These are phyloP conservation scores for Syngnathus acus DNA, from an alignment of 2,797 vertebrate species.

Conservation along the genomic window DNA sequence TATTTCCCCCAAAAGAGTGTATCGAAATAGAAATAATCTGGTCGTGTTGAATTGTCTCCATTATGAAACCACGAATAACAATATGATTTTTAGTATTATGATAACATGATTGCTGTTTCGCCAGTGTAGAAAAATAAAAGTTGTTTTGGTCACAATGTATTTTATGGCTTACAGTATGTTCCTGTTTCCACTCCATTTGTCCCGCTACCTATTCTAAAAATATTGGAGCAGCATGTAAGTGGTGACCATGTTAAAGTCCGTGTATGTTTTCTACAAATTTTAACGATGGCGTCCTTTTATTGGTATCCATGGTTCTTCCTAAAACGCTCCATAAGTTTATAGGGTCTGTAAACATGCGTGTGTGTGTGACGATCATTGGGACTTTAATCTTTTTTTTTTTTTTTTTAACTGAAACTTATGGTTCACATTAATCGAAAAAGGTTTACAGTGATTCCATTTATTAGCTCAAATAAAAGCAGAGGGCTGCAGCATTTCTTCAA, in stretches of 20 bases:
- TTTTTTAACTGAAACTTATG: not conserved
- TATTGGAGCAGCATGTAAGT: too few relatives aligned
- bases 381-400: too few relatives aligned
- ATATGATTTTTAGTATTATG: not conserved
- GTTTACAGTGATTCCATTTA: not conserved
- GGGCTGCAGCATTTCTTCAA: conserved; percentile 14
- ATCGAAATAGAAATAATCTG: conserved; percentile 1
- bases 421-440: not conserved
- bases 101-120: not conserved
- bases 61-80: not conserved
- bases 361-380: too few relatives aligned
- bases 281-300: too few relatives aligned
- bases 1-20: not conserved
- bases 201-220: too few relatives aligned
- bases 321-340: not conserved
- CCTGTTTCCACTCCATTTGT: too few relatives aligned
- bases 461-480: not conserved
- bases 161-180: too few relatives aligned
- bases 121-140: not conserved
- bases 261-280: too few relatives aligned
- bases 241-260: too few relatives aligned
- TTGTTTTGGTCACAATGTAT: too few relatives aligned
- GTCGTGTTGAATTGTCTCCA: not conserved
- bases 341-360: too few relatives aligned
- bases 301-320: too few relatives aligned